A percentile compares a stretch with the other conserved stretches of the same genome.
Conservation (phyloP, 2,888 invertebrate species). For the Gibbula magus region DNA sequence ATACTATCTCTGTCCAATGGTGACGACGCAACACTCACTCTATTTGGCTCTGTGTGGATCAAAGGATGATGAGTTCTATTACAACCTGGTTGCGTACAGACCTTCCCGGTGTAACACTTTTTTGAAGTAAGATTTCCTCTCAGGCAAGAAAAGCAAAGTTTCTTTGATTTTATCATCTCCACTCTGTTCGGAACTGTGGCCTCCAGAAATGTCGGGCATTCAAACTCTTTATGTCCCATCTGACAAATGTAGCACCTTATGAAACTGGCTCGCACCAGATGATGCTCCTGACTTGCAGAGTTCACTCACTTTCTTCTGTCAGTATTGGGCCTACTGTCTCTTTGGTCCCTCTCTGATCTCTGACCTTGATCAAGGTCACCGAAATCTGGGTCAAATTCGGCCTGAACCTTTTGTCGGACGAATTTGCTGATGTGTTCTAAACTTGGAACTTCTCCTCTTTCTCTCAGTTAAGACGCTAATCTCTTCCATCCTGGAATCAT, state of each 20-base stretch:
- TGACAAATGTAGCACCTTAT: constrained; percentile 11
- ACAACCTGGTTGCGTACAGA: constrained; percentile 12
- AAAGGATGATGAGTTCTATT: constrained; percentile 14
- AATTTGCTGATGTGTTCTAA: constrained; percentile 19
- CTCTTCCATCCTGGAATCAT: constrained; percentile 24
- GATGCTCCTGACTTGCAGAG: not conserved
- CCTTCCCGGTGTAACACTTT: constrained; percentile 9
- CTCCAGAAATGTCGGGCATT: too few species aligned
- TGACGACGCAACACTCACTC: not conserved
- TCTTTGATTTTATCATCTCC: not conserved
- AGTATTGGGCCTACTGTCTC: not conserved
- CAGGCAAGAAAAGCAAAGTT: constrained; percentile 26
- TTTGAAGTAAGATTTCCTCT: not conserved
- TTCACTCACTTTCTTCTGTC: not conserved
- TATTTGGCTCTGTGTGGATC: constrained; percentile 16
- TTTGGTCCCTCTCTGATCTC: not conserved
- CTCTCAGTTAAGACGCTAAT: constrained; percentile 1
- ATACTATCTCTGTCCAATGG: not conserved
- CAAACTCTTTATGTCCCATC: not conserved
- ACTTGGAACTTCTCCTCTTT: constrained; percentile 10
- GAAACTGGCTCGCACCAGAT: not conserved
- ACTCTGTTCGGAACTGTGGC: not conserved
- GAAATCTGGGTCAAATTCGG: constrained; percentile 31
- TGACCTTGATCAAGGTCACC: constrained; percentile 15
- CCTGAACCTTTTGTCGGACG: constrained; percentile 15